Evolutionary conservation across 2,113 vertebrate species (phyloP).

Genomic region (Tachuris rubrigastra): DNA sequence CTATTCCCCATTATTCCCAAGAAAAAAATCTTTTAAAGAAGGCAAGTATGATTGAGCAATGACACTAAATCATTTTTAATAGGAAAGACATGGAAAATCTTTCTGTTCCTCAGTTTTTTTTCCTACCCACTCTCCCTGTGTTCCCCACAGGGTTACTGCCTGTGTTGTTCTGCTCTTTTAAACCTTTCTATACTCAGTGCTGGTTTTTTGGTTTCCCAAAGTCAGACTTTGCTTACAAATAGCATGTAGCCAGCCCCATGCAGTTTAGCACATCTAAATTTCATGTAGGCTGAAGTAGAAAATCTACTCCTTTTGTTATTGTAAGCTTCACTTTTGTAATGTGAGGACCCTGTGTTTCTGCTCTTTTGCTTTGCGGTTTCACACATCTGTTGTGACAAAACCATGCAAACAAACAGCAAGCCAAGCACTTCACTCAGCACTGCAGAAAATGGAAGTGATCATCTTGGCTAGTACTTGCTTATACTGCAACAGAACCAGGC

Average conservation of each 20-base stretch:
- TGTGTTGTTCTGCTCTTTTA: neutral
- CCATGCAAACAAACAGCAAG: neutral
- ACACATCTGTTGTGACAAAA: accelerated
- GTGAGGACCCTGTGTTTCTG: too few relatives aligned
- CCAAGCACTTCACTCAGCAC: neutral
- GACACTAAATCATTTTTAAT: neutral
- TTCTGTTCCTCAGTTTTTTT: neutral
- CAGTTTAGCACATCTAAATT: neutral
- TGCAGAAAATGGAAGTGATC: neutral
- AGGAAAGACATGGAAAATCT: neutral
- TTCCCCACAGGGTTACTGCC: neutral
- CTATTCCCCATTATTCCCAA: neutral
- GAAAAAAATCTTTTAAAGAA: neutral
- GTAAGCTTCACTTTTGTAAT: neutral
- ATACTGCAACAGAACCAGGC: neutral
- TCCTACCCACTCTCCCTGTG: neutral
- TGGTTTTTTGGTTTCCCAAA: neutral
- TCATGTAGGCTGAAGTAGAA: neutral
- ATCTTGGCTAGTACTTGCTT: neutral
- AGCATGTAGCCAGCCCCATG: accelerated
- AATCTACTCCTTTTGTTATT: neutral
- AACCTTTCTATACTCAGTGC: neutral
- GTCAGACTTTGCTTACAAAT: neutral
- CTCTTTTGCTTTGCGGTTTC: accelerated
- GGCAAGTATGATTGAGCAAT: neutral